Conservation (phyloP, 2,888 invertebrate species). For the Agrypnus murinus region DNA sequence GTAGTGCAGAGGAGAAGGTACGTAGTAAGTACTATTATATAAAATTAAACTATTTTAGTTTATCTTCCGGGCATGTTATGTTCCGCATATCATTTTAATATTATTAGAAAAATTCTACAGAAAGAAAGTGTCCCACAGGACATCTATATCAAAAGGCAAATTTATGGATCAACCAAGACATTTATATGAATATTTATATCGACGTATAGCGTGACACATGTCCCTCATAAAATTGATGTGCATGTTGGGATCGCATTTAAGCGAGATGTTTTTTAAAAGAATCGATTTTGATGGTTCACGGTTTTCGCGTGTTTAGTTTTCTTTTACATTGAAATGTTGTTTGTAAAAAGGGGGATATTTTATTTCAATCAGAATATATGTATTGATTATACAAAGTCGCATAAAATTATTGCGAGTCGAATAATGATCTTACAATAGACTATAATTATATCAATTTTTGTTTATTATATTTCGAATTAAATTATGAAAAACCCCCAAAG, state of each 20-base stretch:
- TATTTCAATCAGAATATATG: conserved; percentile 1
- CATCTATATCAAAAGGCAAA: conserved; percentile 25
- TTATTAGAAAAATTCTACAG: conserved; percentile 11
- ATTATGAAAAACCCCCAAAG: too few species aligned
- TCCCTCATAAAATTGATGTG: conserved; percentile 56
- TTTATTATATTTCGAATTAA: too few species aligned
- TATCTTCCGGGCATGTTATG: too few species aligned
- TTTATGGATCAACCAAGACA: conserved; percentile 54
- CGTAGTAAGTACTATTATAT: too few species aligned
- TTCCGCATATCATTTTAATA: neutral
- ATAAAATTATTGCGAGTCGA: neutral
- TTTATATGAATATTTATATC: conserved; percentile 52
- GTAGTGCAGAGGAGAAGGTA: conserved; percentile 52
- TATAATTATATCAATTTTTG: too few species aligned
- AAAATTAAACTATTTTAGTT: too few species aligned
- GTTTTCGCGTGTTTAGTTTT: conserved; percentile 23
- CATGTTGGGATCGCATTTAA: conserved; percentile 51
- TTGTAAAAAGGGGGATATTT: neutral
- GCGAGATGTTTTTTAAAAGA: conserved; percentile 38
- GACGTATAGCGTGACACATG: conserved; percentile 54
- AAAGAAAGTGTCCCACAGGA: conserved; percentile 3
- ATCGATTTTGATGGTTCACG: conserved; percentile 38
- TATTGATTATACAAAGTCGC: neutral
- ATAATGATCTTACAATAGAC: neutral
- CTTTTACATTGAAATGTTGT: conserved; percentile 6